phyloP scores from a whole-genome alignment of 2,888 invertebrate species.

The Erynnis tages region DNA sequence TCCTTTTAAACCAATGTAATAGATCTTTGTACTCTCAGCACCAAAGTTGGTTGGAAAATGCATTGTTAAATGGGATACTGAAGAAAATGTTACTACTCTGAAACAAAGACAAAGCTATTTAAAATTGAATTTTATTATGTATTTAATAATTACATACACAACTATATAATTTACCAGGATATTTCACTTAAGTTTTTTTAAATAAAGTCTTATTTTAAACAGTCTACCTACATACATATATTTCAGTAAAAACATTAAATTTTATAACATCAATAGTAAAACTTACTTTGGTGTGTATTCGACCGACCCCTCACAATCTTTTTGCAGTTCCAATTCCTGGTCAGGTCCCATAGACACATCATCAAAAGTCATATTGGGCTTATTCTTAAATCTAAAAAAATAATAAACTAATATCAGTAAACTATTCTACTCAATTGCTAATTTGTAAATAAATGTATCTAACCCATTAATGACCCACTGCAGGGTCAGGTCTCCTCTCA shows the following conservation, averaged over 20 bases:
- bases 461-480: too few relatives aligned
- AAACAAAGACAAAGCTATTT: constrained; percentile 46
- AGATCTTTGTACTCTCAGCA: constrained; percentile 90
- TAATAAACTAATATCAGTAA: not conserved
- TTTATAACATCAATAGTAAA: not conserved
- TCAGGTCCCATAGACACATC: constrained; percentile 88
- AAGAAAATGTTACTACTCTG: constrained; percentile 96
- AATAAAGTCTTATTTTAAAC: too few relatives aligned
- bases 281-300: constrained; percentile 95
- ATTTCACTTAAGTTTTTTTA: too few relatives aligned
- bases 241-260: too few relatives aligned
- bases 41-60: constrained; percentile 96
- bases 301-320: constrained; percentile 88
- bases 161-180: too few relatives aligned
- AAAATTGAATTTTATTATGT: too few relatives aligned
- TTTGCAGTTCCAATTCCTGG: constrained; percentile 93
- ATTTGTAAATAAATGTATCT: not conserved
- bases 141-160: too few relatives aligned
- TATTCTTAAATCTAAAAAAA: constrained; percentile 91
- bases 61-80: constrained; percentile 92
- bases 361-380: constrained; percentile 97
- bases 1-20: constrained; percentile 97
- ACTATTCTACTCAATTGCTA: not conserved
- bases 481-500: too few relatives aligned
- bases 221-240: too few relatives aligned